phyloP scores from a whole-genome alignment of 2,113 vertebrate genomes.

The Octodon degus region DNA sequence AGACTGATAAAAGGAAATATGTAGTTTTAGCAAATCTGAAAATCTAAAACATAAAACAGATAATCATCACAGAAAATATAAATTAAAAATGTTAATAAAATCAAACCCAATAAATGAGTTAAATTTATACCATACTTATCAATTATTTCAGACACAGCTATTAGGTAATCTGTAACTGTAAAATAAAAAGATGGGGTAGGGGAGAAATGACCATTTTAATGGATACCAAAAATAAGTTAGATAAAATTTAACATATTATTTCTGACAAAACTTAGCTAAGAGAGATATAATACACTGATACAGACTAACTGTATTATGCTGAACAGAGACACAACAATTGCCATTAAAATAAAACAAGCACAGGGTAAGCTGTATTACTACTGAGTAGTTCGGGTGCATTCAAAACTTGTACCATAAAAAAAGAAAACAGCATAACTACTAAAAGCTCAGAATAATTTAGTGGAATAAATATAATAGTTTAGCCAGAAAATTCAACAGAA shows the following conservation, averaged over 20 bases:
- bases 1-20: not conserved
- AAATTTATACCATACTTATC: not conserved
- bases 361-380: not conserved
- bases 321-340: not conserved
- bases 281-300: not conserved
- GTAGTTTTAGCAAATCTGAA: slow-evolving; percentile 35
- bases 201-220: slow-evolving; percentile 8
- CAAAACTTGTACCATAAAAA: not conserved
- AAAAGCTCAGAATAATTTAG: not conserved
- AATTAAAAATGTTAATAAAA: slow-evolving; percentile 51
- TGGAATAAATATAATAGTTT: not conserved
- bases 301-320: not conserved
- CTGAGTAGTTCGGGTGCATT: not conserved
- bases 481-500: slow-evolving; percentile 38
- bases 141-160: slow-evolving; percentile 16
- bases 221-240: slow-evolving; percentile 26
- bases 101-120: slow-evolving; percentile 32
- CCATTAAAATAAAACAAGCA: not conserved
- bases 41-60: slow-evolving; percentile 49
- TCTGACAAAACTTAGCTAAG: slow-evolving; percentile 23
- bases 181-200: not conserved
- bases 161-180: not conserved
- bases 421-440: not conserved
- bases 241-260: slow-evolving; percentile 26
- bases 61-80: slow-evolving; percentile 55